phyloP scores from a whole-genome alignment of 2,888 invertebrate species.

The Acanthacorydalis orientalis region DNA sequence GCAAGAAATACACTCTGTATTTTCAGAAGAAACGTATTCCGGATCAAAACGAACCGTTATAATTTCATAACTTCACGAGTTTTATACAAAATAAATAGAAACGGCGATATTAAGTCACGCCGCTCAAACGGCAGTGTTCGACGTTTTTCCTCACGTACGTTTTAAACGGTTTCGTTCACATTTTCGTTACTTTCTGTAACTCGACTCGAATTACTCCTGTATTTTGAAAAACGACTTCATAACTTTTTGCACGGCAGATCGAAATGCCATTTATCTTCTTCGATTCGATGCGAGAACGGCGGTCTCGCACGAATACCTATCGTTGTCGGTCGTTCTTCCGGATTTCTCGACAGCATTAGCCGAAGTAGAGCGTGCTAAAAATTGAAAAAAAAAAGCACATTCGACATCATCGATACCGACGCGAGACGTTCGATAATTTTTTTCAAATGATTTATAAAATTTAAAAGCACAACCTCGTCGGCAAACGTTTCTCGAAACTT shows the following conservation, averaged over 20 bases:
- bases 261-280: neutral
- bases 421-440: neutral
- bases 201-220: too few relatives aligned
- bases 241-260: neutral
- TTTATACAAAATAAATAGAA: too few relatives aligned
- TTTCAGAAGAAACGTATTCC: too few relatives aligned
- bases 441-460: neutral
- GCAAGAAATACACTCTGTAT: too few relatives aligned
- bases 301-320: slow-evolving; percentile 37
- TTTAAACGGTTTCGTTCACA: too few relatives aligned
- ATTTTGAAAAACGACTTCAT: neutral
- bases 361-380: slow-evolving; percentile 52
- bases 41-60: too few relatives aligned
- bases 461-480: slow-evolving; percentile 42
- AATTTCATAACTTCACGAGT: too few relatives aligned
- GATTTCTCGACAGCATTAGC: slow-evolving; percentile 59
- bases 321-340: slow-evolving; percentile 58
- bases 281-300: neutral
- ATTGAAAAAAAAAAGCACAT: slow-evolving; percentile 11
- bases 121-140: too few relatives aligned
- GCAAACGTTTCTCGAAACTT: slow-evolving; percentile 46
- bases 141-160: too few relatives aligned
- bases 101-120: too few relatives aligned
- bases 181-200: too few relatives aligned
- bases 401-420: neutral